A percentile compares a stretch with the other conserved stretches of the same genome.
These are phyloP conservation scores for Erythrocercus mccallii DNA, from an alignment of 2,113 vertebrate genomes.

Conservation along the genomic window DNA sequence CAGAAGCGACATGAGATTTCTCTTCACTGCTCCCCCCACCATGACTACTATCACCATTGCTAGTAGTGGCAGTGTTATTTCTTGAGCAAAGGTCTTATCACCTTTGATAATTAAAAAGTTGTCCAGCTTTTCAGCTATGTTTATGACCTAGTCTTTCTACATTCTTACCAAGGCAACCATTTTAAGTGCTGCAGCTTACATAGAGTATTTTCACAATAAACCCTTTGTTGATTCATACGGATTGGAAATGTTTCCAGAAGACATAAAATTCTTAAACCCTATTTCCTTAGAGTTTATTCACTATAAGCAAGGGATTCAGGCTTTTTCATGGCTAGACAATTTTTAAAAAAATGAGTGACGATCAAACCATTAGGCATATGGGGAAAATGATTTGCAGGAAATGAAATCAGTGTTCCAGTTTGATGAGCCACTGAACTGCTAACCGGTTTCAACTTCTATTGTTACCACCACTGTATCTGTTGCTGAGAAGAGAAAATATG, in stretches of 20 bases:
- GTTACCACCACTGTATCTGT: background rate
- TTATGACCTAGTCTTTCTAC: background rate
- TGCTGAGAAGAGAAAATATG: background rate
- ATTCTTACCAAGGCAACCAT: background rate
- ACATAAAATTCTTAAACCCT: background rate
- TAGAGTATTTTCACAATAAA: background rate
- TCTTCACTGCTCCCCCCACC: background rate
- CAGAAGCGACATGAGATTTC: background rate
- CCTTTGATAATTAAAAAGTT: background rate
- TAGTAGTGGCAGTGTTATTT: background rate
- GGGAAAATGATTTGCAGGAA: background rate
- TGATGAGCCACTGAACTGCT: background rate
- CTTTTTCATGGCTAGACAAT: background rate
- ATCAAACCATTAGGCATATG: background rate
- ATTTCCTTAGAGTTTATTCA: background rate
- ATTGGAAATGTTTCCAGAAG: background rate
- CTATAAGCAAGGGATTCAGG: background rate
- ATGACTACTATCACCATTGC: background rate
- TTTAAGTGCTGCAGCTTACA: background rate
- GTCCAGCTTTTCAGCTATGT: background rate
- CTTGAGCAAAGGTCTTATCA: background rate
- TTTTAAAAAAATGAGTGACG: background rate
- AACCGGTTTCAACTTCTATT: background rate
- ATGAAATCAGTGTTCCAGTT: background rate
- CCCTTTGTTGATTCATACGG: background rate